These are phyloP conservation scores for Nesometra sesokonis DNA, from an alignment of 35 echinoderm and acorn worm species.

Conservation along the genomic window DNA sequence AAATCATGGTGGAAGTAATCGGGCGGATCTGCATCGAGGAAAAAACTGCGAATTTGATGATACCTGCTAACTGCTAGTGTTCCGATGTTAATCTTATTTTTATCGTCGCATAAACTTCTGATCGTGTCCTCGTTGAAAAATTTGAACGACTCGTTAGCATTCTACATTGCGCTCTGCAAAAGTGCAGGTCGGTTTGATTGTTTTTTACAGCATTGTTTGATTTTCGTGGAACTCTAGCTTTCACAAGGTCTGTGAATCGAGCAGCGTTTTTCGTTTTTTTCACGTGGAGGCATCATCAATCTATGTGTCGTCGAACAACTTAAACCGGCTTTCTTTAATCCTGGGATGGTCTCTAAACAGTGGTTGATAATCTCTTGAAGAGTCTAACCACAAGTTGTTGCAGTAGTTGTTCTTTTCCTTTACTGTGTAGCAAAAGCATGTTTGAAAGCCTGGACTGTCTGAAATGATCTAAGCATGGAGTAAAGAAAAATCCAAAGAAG, in stretches of 20 bases:
- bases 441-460: too few species aligned
- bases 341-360: background rate
- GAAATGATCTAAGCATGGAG: too few species aligned
- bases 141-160: background rate
- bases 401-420: background rate
- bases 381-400: background rate
- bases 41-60: slow-evolving; percentile 15
- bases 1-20: slow-evolving; percentile 26
- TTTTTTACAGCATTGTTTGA: slow-evolving; percentile 1
- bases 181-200: background rate
- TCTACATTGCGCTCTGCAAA: too few species aligned
- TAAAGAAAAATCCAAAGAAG: too few species aligned
- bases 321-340: background rate
- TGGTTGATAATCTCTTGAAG: background rate
- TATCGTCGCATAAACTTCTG: background rate
- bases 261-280: background rate
- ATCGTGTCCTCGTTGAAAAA: background rate
- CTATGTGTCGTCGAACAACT: background rate
- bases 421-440: background rate
- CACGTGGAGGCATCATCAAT: background rate
- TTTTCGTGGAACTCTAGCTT: slow-evolving; percentile 12
- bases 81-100: too few species aligned
- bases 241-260: background rate
- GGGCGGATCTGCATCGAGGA: background rate
- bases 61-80: slow-evolving; percentile 14